These are phyloP conservation scores for Gorsachius goisagi DNA, from an alignment of 2,113 vertebrate genomes.

Conservation along the genomic window DNA sequence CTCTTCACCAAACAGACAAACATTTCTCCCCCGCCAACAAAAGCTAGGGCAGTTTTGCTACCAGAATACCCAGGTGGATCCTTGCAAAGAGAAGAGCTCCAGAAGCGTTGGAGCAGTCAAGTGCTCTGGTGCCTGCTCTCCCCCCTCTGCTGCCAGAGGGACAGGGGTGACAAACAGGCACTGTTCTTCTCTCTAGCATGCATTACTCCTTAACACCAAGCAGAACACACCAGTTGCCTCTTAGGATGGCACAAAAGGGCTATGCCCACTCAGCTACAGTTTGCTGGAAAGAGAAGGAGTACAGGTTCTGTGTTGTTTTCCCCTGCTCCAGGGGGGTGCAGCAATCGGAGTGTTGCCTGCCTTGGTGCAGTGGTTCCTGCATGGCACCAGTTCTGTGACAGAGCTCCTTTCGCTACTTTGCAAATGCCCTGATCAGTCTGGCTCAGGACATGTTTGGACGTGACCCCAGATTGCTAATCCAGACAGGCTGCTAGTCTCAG, in stretches of 20 bases:
- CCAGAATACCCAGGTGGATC: not conserved
- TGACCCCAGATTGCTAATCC: not conserved
- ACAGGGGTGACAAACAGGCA: not conserved
- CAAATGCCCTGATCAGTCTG: not conserved
- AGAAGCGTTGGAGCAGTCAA: not conserved
- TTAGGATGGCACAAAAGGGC: not conserved
- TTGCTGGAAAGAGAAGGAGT: not conserved
- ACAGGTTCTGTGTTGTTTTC: not conserved
- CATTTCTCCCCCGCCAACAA: not conserved
- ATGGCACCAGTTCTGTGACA: not conserved
- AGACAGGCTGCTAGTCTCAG: not conserved
- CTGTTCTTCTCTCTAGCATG: fast-evolving
- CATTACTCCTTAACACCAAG: not conserved
- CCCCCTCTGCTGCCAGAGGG: not conserved
- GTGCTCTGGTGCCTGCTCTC: not conserved
- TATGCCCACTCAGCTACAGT: not conserved
- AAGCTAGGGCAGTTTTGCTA: not conserved
- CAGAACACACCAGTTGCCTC: fast-evolving
- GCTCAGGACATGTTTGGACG: not conserved
- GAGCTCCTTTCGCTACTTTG: not conserved
- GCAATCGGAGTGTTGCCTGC: not conserved
- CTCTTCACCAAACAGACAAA: not conserved
- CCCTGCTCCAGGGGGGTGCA: not conserved
- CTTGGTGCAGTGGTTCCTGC: not conserved
- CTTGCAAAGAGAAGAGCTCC: not conserved